These are phyloP conservation scores for Sebastes alutus DNA, from an alignment of 2,797 vertebrate species.

Conservation along the genomic window DNA sequence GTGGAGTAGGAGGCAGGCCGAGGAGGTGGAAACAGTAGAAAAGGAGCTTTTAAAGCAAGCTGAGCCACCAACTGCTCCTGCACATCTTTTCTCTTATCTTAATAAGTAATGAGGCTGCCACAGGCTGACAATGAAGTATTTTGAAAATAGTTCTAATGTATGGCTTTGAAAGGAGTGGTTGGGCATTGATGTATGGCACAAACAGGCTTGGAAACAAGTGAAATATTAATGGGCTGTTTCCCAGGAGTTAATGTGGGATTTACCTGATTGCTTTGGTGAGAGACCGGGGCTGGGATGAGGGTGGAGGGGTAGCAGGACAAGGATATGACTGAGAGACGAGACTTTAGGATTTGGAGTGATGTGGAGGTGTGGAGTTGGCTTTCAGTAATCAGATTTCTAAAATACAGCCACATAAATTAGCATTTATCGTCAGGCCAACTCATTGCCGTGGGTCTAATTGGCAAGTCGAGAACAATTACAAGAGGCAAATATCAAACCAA, in stretches of 20 bases:
- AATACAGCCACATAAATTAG: neutral
- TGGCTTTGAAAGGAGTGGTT: conserved; percentile 93
- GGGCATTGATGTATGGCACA: conserved; percentile 98
- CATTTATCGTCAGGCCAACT: neutral
- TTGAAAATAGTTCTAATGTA: conserved; percentile 99
- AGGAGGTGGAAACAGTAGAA: conserved; percentile 72
- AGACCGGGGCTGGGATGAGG: conserved; percentile 41
- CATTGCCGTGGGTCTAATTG: neutral
- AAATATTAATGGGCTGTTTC: conserved; percentile 97
- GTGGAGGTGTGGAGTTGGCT: neutral
- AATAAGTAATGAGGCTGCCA: conserved; percentile 99
- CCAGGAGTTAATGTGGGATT: conserved; percentile 86
- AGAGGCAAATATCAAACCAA: neutral
- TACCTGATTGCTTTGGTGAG: conserved; percentile 87
- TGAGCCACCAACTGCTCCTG: conserved; percentile 88
- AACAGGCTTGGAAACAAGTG: conserved; percentile 92
- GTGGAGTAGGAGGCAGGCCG: conserved; percentile 46
- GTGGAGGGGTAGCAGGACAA: conserved; percentile 8
- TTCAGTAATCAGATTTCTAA: neutral
- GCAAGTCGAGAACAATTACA: neutral
- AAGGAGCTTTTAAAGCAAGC: conserved; percentile 87
- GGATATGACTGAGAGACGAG: conserved; percentile 34
- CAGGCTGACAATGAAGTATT: conserved; percentile 99
- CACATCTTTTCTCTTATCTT: conserved; percentile 97
- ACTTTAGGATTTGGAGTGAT: conserved; percentile 8